These are phyloP conservation scores for Apocheima hispidaria DNA, from an alignment of 2,888 invertebrate species.

Conservation along the genomic window DNA sequence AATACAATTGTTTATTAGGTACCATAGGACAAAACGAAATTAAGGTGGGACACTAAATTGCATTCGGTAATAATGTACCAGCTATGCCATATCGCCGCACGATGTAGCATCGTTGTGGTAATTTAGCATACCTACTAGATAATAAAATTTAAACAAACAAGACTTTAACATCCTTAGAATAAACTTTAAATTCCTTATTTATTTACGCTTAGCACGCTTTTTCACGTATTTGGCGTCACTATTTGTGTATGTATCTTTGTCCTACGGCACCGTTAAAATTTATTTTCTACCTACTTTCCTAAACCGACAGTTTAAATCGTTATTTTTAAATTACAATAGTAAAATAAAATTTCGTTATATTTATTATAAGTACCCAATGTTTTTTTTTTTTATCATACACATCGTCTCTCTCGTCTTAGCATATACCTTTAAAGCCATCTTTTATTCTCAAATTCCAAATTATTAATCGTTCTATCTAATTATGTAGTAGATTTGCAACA, in stretches of 20 bases:
- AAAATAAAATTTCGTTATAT: conserved; percentile 59
- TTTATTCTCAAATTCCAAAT: conserved; percentile 40
- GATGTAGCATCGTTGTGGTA: too few relatives aligned
- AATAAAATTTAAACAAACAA: background rate
- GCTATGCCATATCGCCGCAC: too few relatives aligned
- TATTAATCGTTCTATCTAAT: conserved; percentile 45
- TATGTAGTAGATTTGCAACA: conserved; percentile 14
- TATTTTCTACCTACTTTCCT: conserved; percentile 75
- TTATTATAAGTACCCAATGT: conserved; percentile 50
- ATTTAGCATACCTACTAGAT: too few relatives aligned
- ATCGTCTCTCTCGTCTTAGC: conserved; percentile 43
- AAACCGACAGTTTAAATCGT: conserved; percentile 56
- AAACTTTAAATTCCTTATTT: too few relatives aligned
- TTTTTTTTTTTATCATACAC: conserved; percentile 45
- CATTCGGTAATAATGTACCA: background rate
- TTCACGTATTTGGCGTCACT: too few relatives aligned
- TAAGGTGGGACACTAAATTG: background rate
- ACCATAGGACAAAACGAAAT: conserved; percentile 8
- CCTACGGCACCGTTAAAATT: conserved; percentile 49
- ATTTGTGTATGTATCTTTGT: background rate
- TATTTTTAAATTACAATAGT: conserved; percentile 66
- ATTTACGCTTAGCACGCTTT: too few relatives aligned
- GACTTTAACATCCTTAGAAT: background rate
- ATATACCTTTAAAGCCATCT: conserved; percentile 46
- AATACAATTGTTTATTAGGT: conserved; percentile 12